Evolutionary conservation across 1,140 invertebrate species (phyloP), one percentile per base, ranked within the genome.

Genomic region (Cyclargus thomasi): DNA sequence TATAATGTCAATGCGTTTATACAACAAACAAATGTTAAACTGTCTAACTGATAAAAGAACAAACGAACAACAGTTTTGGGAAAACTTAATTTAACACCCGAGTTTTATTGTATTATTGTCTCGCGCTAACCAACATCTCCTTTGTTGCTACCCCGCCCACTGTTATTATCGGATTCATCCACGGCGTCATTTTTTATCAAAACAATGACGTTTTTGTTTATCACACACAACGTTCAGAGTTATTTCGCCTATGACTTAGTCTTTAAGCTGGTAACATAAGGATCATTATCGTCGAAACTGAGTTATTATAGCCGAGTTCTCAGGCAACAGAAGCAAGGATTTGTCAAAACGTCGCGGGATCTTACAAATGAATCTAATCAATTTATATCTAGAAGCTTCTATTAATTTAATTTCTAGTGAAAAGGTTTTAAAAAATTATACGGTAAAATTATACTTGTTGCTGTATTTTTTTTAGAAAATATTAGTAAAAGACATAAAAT

Each of bases 131-230:
- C 81, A 88, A 86, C 82, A 79, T 80, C 80, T 84, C 83, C 76
- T 87, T 90, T 90, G 86, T 90, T 87, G 62, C 65, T 64, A 77
- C 81, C 69, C 85, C 84, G 81, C 86, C 87, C 71, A 88, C 87
- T 77, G 70, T 76, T 80, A 90, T 88, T 88, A 87, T 88, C 87
- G 85, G 86, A 88, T 88, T 74, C 76, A 78, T 85, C 74, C 74
- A 65, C 83, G 83, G 83, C 83, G 85, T 87, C 82, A 88, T 90
- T 90, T 90, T 90, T 90, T 88, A 90, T 87, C 85, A 90, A 90
- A 90, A 90, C 85, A 90, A 88, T 88, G 83, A 85, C 75, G 57
- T 80, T 86, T 83, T 82, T 85, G 20, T 59, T 47, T 16, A 11
- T 47, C 39, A 16, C 14, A 47, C 39, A 47, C 0, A 11, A 4